Conservation (phyloP, 2,113 vertebrate genomes). For the Aleadryas rufinucha region DNA sequence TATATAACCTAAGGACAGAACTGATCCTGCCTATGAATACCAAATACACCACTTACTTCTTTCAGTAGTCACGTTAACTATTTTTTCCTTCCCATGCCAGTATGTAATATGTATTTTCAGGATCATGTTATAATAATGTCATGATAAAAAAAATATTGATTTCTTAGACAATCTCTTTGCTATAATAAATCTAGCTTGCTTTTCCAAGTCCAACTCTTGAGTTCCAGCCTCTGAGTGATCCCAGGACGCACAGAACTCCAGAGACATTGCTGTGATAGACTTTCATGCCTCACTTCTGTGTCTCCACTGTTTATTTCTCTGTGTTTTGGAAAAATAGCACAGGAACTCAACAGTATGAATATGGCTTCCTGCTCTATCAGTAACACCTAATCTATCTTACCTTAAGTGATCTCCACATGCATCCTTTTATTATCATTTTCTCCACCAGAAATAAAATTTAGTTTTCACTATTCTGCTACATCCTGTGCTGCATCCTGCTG, state of each 20-base stretch:
- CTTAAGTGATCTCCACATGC: neutral
- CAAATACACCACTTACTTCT: neutral
- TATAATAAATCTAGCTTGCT: neutral
- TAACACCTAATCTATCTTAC: neutral
- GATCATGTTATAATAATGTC: neutral
- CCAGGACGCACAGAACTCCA: neutral
- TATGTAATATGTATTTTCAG: neutral
- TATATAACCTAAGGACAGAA: neutral
- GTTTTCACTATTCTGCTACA: conserved; percentile 14
- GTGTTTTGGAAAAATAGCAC: neutral
- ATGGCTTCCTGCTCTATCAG: neutral
- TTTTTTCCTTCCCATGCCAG: neutral
- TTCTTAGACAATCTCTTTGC: neutral
- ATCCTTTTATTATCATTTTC: neutral
- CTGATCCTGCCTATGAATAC: neutral
- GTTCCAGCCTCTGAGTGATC: neutral
- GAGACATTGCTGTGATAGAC: neutral
- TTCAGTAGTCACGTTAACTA: neutral
- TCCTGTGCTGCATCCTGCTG: neutral
- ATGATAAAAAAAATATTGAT: neutral
- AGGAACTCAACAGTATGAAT: neutral
- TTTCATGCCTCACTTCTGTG: neutral
- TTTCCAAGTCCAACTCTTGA: neutral
- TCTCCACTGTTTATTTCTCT: neutral
- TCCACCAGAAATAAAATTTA: neutral